Conservation (phyloP, 1,140 invertebrate genomes). For the Globodera rostochiensis region DNA sequence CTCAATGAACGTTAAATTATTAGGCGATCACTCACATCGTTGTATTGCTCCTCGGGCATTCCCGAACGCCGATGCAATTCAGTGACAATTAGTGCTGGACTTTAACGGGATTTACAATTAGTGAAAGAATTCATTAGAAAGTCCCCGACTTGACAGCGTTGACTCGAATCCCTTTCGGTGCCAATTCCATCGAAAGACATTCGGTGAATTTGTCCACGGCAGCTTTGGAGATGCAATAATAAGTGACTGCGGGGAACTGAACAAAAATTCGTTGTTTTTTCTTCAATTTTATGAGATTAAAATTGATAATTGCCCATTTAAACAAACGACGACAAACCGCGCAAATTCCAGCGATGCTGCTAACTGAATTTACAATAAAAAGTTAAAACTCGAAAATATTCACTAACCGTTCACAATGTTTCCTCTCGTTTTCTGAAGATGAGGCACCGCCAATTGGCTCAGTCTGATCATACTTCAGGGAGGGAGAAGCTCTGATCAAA, state of each 20-base stretch:
- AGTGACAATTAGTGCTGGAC: slow-evolving; percentile 78
- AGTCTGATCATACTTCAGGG: slow-evolving; percentile 46
- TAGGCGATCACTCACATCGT: slow-evolving; percentile 66
- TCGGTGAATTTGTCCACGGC: slow-evolving; percentile 66
- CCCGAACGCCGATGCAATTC: slow-evolving; percentile 79
- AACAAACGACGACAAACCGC: slow-evolving; percentile 67
- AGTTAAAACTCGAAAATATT: background rate
- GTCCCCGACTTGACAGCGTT: slow-evolving; percentile 64
- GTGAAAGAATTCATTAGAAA: background rate
- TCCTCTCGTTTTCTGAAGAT: slow-evolving; percentile 80
- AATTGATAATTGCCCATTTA: background rate
- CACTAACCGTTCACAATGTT: slow-evolving; percentile 78
- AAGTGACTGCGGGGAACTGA: slow-evolving; percentile 61
- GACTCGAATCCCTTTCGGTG: slow-evolving; percentile 66
- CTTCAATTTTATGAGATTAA: slow-evolving; percentile 17
- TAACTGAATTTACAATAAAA: slow-evolving; percentile 61
- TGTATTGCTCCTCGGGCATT: slow-evolving; percentile 75
- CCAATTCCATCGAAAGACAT: slow-evolving; percentile 66
- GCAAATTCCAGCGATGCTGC: slow-evolving; percentile 80
- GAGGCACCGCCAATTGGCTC: slow-evolving; percentile 81
- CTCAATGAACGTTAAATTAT: background rate
- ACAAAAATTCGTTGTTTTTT: background rate
- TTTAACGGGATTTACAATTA: slow-evolving; percentile 57
- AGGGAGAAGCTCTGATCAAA: slow-evolving; percentile 63
- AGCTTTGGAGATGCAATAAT: slow-evolving; percentile 67